Evolutionary conservation across 2,797 vertebrate species (phyloP).

Genomic region (Botia kubotai): DNA sequence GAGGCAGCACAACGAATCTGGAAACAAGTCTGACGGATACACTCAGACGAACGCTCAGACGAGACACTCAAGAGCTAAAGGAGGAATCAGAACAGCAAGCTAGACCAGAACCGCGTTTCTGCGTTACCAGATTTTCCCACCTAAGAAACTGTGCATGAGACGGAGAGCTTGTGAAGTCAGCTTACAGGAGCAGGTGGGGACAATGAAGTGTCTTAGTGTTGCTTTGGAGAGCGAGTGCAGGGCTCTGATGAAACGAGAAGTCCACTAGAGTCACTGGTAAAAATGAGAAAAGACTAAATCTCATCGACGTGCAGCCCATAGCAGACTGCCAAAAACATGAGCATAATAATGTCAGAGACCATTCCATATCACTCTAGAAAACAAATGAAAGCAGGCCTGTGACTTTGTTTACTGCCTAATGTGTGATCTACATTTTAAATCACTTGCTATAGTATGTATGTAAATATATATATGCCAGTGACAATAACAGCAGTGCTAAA

Average conservation of each 20-base stretch:
- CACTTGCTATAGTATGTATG: not conserved
- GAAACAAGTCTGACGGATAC: slow-evolving; percentile 85
- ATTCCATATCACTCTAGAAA: not conserved
- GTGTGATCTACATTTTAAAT: not conserved
- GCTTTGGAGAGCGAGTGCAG: slow-evolving; percentile 17
- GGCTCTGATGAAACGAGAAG: not conserved
- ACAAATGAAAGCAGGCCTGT: not conserved
- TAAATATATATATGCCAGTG: not conserved
- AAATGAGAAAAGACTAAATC: not conserved
- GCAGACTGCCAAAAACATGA: not conserved
- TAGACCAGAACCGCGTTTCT: slow-evolving; percentile 76
- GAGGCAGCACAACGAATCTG: slow-evolving; percentile 94
- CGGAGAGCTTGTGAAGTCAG: slow-evolving; percentile 27
- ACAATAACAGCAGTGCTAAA: not conserved
- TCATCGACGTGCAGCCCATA: not conserved
- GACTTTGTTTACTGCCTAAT: not conserved
- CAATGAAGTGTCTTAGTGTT: slow-evolving; percentile 23
- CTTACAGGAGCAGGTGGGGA: slow-evolving; percentile 12
- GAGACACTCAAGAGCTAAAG: slow-evolving; percentile 86
- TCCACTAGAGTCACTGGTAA: slow-evolving; percentile 6
- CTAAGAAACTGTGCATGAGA: slow-evolving; percentile 44
- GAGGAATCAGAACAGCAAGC: slow-evolving; percentile 84
- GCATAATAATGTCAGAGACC: not conserved
- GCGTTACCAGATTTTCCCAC: slow-evolving; percentile 67
- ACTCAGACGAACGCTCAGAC: slow-evolving; percentile 73